These are phyloP conservation scores for Meloidogyne chitwoodi DNA, from an alignment of 1,140 invertebrate species.

Conservation along the genomic window DNA sequence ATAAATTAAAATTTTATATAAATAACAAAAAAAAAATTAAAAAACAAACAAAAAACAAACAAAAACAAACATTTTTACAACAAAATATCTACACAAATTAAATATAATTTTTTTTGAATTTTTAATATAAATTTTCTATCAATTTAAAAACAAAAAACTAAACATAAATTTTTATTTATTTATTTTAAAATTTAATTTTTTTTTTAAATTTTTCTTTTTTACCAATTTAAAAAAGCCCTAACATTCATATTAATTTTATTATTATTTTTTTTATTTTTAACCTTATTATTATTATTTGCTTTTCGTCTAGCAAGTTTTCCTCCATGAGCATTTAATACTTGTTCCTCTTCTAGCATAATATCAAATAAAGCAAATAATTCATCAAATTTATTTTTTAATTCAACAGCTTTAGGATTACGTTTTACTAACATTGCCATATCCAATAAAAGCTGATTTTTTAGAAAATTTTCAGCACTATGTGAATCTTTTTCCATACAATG, in stretches of 20 bases:
- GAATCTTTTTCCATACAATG: slow-evolving; percentile 17
- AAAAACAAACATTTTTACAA: too few relatives aligned
- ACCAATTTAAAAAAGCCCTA: slow-evolving; percentile 4
- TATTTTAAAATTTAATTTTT: not conserved
- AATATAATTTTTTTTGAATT: too few relatives aligned
- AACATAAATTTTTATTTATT: too few relatives aligned
- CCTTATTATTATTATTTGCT: not conserved
- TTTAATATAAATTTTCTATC: too few relatives aligned
- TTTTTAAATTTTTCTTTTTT: not conserved
- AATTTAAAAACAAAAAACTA: not conserved
- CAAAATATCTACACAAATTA: too few relatives aligned
- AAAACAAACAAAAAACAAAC: too few relatives aligned
- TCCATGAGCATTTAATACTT: not conserved
- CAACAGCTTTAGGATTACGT: not conserved
- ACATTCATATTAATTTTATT: slow-evolving; percentile 4
- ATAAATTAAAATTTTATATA: too few relatives aligned
- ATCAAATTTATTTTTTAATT: not conserved
- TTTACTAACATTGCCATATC: not conserved
- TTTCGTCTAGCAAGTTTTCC: not conserved
- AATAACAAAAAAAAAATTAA: too few relatives aligned
- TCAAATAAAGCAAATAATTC: slow-evolving; percentile 18
- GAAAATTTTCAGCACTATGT: not conserved
- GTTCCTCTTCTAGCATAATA: slow-evolving; percentile 8
- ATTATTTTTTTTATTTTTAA: not conserved
- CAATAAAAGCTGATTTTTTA: slow-evolving; percentile 7